Evolutionary conservation across 2,797 vertebrate species (phyloP).

Genomic region (Pangasius mekongensis): DNA sequence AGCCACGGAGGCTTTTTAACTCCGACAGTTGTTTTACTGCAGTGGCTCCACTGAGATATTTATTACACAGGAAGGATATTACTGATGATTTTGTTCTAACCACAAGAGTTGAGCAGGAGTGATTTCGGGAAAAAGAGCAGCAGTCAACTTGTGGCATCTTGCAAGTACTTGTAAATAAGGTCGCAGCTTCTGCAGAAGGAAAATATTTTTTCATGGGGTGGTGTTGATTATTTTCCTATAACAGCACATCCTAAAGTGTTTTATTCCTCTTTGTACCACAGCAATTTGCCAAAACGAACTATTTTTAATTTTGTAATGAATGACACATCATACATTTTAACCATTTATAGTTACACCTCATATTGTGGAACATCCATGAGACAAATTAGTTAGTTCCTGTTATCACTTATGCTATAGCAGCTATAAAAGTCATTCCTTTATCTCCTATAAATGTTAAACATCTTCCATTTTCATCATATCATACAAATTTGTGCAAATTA

Average conservation of each 20-base stretch:
- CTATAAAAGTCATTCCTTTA: neutral
- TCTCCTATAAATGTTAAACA: neutral
- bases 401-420: neutral
- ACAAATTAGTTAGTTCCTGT: neutral
- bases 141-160: neutral
- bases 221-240: neutral
- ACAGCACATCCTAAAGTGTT: neutral
- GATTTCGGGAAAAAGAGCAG: neutral
- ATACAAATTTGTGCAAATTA: neutral
- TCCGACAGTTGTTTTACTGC: conserved; percentile 4
- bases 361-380: neutral
- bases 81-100: neutral
- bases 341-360: neutral
- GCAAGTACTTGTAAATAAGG: neutral
- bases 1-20: conserved; percentile 11
- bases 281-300: neutral
- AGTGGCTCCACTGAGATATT: conserved; percentile 2
- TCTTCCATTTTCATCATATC: neutral
- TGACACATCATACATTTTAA: neutral
- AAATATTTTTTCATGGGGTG: neutral
- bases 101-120: neutral
- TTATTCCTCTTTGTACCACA: neutral
- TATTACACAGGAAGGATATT: neutral
- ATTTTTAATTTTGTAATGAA: neutral
- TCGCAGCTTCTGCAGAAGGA: neutral